Conservation (phyloP, 2,888 invertebrate species). For the Lymantria monacha region DNA sequence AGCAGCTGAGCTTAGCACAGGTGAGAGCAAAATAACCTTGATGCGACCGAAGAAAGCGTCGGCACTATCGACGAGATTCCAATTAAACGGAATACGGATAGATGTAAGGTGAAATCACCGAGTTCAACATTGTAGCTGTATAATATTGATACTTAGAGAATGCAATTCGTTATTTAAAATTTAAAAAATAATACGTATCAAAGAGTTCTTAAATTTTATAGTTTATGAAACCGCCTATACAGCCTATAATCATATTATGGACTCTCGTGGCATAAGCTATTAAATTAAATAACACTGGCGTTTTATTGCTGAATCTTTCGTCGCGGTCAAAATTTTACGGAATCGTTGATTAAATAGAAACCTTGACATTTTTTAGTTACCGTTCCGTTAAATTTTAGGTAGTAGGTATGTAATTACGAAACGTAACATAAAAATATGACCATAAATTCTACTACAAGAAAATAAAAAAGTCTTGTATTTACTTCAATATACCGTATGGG, state of each 20-base stretch:
- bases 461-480: no score
- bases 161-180: constrained; percentile 17
- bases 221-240: constrained; percentile 9
- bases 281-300: constrained; percentile 21
- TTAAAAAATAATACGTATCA: constrained; percentile 4
- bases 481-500: no score
- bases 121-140: constrained; percentile 25
- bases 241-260: constrained; percentile 5
- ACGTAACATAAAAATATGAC: no score
- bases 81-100: constrained; percentile 59
- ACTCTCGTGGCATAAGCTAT: constrained; percentile 11
- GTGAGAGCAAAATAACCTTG: constrained; percentile 69
- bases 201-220: constrained; percentile 6
- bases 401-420: no score
- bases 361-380: constrained; percentile 26
- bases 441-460: no score
- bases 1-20: constrained; percentile 37
- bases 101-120: constrained; percentile 51
- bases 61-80: constrained; percentile 54
- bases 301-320: constrained; percentile 23
- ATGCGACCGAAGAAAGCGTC: constrained; percentile 71
- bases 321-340: constrained; percentile 8
- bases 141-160: not conserved
- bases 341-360: constrained; percentile 9
- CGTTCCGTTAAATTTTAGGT: no score